Evolutionary conservation across 2,113 vertebrate genomes (phyloP).

Genomic region (human): GRCh38 chr5:15125001-15125500

Average conservation of each 20-base stretch:
- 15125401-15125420: background rate
- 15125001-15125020: slow-evolving; percentile 68
- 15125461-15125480: background rate
- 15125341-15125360: background rate
- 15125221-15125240: background rate
- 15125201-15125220: background rate
- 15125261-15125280: slow-evolving; percentile 4
- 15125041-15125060: slow-evolving; percentile 37
- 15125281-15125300: background rate
- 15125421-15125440: background rate
- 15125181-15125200: slow-evolving; percentile 48
- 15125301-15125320: background rate
- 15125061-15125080: slow-evolving; percentile 61
- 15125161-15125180: slow-evolving; percentile 42
- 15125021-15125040: slow-evolving; percentile 76
- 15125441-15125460: background rate
- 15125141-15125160: background rate
- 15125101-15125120: slow-evolving; percentile 26
- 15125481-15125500: background rate
- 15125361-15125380: background rate
- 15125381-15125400: background rate
- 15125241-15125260: background rate
- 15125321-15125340: background rate
- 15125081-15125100: slow-evolving; percentile 45
- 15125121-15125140: slow-evolving; percentile 1